Percentiles rank a stretch among this genome's conserved stretches.
Conservation (phyloP, 2,797 vertebrate species). For the Xiphophorus birchmanni region DNA sequence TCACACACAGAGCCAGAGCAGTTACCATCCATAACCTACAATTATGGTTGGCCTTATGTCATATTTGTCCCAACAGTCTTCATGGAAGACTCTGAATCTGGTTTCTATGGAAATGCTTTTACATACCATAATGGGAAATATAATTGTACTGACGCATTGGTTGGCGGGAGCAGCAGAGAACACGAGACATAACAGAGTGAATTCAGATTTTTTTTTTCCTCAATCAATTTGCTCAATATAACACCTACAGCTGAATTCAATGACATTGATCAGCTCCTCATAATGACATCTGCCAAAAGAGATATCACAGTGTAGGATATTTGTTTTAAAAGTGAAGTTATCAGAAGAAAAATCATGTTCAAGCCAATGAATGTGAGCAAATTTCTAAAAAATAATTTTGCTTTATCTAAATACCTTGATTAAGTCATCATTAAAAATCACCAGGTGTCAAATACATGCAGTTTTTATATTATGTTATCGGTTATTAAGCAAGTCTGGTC, state of each 20-base stretch:
- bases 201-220: not conserved
- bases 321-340: not conserved
- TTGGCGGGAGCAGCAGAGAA: constrained; percentile 2
- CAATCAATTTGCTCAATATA: constrained; percentile 1
- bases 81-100: constrained; percentile 72
- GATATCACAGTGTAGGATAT: not conserved
- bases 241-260: constrained; percentile 6
- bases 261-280: constrained; percentile 8
- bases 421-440: not conserved
- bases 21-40: constrained; percentile 67
- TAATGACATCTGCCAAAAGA: constrained; percentile 3
- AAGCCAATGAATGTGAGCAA: not conserved
- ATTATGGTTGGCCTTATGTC: constrained; percentile 70
- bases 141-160: constrained; percentile 24
- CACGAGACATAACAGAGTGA: not conserved
- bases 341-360: not conserved
- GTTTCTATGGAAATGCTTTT: constrained; percentile 71
- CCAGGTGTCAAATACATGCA: not conserved
- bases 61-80: constrained; percentile 59
- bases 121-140: constrained; percentile 42
- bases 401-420: not conserved
- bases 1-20: constrained; percentile 48
- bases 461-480: not conserved
- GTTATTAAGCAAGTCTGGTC: not conserved
- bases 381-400: not conserved